A percentile compares a stretch with the other conserved stretches of the same genome.
These are phyloP conservation scores for Bos taurus DNA, from an alignment of 2,113 vertebrate genomes.

Conservation along the genomic window ARS-UCD2.0 NC_037350.1:31601501-31602000, in stretches of 20 bases:
- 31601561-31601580: not conserved
- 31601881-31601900: not conserved
- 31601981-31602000: not conserved
- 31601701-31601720: too few relatives aligned
- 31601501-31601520: not conserved
- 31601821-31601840: not conserved
- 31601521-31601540: not conserved
- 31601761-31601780: not conserved
- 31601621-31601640: not conserved
- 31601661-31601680: not conserved
- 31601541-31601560: not conserved
- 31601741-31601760: not conserved
- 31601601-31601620: not conserved
- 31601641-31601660: not conserved
- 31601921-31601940: not conserved
- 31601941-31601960: not conserved
- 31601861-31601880: not conserved
- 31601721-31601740: not conserved
- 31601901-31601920: not conserved
- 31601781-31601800: not conserved
- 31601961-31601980: not conserved
- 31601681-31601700: not conserved
- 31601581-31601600: not conserved
- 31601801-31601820: not conserved
- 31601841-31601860: not conserved